These are phyloP conservation scores for Dromococcyx pavoninus DNA, from an alignment of 2,797 vertebrate species.

Conservation along the genomic window DNA sequence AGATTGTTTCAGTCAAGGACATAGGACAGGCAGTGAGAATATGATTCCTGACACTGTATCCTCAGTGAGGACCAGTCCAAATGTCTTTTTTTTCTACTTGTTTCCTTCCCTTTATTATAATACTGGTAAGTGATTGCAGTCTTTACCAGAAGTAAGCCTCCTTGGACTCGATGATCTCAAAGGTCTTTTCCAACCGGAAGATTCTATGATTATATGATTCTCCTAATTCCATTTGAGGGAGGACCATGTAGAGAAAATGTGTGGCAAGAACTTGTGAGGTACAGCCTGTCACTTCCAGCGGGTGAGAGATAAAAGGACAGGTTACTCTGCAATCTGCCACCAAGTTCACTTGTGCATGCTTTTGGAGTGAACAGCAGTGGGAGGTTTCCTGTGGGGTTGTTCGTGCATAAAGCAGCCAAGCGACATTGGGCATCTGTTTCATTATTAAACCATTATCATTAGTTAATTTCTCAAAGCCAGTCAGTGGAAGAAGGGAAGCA, in stretches of 20 bases:
- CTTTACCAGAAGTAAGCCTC: background rate
- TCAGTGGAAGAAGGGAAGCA: background rate
- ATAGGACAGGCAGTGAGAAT: background rate
- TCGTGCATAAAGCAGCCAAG: conserved; percentile 6
- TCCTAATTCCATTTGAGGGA: background rate
- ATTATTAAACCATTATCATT: conserved; percentile 48
- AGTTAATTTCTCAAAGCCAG: conserved; percentile 50
- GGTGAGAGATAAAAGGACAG: conserved; percentile 18
- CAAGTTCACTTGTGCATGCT: background rate
- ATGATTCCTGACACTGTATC: background rate
- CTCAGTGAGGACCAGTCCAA: background rate
- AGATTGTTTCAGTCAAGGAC: background rate
- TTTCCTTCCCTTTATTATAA: background rate
- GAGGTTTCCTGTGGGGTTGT: background rate
- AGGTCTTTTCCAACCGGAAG: no score
- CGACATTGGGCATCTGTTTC: conserved; percentile 39
- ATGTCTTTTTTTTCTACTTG: background rate
- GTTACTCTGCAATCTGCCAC: background rate
- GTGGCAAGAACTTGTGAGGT: background rate
- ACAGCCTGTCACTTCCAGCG: conserved; percentile 2
- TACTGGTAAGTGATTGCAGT: background rate
- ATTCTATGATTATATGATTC: no score
- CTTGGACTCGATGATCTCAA: no score
- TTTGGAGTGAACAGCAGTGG: background rate
- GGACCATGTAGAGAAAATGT: background rate